phyloP scores from a whole-genome alignment of 2,797 vertebrate genomes.

The Phataginus tetradactyla region DNA sequence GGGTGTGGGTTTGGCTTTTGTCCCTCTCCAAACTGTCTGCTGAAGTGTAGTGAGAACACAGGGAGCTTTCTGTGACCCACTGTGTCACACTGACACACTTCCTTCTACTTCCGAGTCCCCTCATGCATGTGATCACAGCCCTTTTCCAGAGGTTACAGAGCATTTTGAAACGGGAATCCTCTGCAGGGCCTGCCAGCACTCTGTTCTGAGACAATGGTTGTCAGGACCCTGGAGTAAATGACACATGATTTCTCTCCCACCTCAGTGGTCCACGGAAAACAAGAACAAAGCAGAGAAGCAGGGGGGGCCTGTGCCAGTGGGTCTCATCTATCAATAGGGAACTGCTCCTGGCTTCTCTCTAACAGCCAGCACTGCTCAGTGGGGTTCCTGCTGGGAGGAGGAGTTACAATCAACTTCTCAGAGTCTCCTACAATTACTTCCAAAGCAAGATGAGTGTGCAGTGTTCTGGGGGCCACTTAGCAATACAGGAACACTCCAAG shows the following conservation, averaged over 20 bases:
- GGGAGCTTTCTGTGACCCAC: neutral
- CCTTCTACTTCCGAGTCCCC: neutral
- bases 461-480: conserved; percentile 68
- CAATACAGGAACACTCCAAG: conserved; percentile 62
- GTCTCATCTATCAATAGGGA: neutral
- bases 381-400: neutral
- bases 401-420: neutral
- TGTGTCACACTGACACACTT: neutral
- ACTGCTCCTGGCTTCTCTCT: neutral
- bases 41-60: neutral
- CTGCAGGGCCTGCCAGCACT: neutral
- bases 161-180: neutral
- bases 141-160: neutral
- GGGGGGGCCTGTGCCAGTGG: neutral
- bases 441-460: conserved; percentile 59
- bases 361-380: neutral
- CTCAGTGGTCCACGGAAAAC: neutral
- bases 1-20: no score
- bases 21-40: neutral
- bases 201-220: neutral
- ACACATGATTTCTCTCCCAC: neutral
- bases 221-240: neutral
- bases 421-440: conserved; percentile 2
- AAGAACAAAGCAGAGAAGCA: neutral
- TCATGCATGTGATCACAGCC: neutral